A percentile compares a stretch with the other conserved stretches of the same genome.
phyloP scores from a whole-genome alignment of 2,888 invertebrate genomes.

The Hirtodrosophila trivittata region DNA sequence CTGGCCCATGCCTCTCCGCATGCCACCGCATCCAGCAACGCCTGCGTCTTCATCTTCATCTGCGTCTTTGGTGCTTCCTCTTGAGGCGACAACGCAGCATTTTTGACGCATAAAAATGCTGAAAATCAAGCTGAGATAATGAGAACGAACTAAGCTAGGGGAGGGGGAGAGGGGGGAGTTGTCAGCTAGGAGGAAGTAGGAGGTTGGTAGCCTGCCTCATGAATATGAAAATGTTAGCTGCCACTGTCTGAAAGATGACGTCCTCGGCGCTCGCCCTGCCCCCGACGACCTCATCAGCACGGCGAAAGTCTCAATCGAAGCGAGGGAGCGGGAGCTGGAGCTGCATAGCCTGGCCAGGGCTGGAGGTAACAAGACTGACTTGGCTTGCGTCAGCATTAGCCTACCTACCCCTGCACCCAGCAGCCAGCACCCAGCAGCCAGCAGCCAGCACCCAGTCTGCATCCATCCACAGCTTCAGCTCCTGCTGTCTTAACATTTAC shows the following conservation, averaged over 20 bases:
- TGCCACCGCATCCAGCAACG: neutral
- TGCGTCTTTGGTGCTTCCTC: slow-evolving; percentile 2
- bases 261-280: neutral
- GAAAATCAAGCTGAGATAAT: slow-evolving; percentile 68
- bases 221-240: slow-evolving; percentile 75
- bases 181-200: neutral
- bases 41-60: too few relatives aligned
- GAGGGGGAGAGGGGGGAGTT: slow-evolving; percentile 10
- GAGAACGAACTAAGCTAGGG: slow-evolving; percentile 32
- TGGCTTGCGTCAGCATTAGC: slow-evolving; percentile 65
- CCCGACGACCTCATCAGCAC: neutral
- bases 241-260: slow-evolving; percentile 42
- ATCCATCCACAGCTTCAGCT: slow-evolving; percentile 30
- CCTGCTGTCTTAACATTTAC: slow-evolving; percentile 71
- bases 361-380: slow-evolving; percentile 12
- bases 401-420: neutral
- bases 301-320: neutral
- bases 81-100: slow-evolving; percentile 54
- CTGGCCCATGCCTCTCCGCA: too few relatives aligned
- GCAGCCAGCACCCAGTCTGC: too few relatives aligned
- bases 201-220: slow-evolving; percentile 46
- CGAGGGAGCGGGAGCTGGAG: too few relatives aligned
- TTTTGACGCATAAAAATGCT: slow-evolving; percentile 73
- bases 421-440: too few relatives aligned
- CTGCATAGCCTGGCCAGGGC: neutral